Evolutionary conservation across 2,797 vertebrate genomes (phyloP), one percentile per base, ranked within the genome.

Genomic region (Enteromius afrohamiltoni): DNA sequence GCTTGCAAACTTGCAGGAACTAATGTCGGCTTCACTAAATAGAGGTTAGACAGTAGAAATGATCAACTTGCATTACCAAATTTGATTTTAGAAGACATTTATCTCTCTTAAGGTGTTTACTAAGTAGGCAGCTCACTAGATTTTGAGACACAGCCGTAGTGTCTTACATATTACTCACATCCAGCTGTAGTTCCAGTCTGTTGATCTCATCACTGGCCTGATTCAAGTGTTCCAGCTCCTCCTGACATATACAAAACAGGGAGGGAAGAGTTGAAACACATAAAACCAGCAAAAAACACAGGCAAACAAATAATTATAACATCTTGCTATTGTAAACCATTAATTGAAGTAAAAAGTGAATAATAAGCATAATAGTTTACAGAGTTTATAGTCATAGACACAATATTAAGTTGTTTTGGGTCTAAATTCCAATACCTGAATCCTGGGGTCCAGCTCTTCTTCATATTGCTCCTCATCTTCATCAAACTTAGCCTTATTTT

Each of bases 161-260:
- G 23, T 73, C 40, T 29, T 16, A 65, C 29, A 53, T 16, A 78
- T 64, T 21, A 89, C 96, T 96, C 89, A 98, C 97, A 26, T 97
- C 96, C 89, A 97, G 89, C 90, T 96, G 95, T 53, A 98, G 94
- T 86, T 98, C 97, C 91, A 97, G 94, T 34, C 93, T 93, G 91
- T 98, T 98, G 87, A 98, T 98, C 88, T 97, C 96, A 74, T 96
- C 96, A 0, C 96, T 97, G 89, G 97, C 97, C 91, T 97, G 96
- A 91, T 98, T 98, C 80, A 98, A 93, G 17, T 97, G 96, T 69
- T 97, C 97, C 88, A 98, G 92, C 87, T 98, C 97, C 86, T 97
- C 96, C 97, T 98, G 92, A 55, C 70, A 77, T 79, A 11, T 88
- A 29, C 17, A 65, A 53, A 21, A 88, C 4, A n/a, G n/a, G n/a